These are phyloP conservation scores for Agrypnia vestita DNA, from an alignment of 1,140 invertebrate genomes.

Conservation along the genomic window DNA sequence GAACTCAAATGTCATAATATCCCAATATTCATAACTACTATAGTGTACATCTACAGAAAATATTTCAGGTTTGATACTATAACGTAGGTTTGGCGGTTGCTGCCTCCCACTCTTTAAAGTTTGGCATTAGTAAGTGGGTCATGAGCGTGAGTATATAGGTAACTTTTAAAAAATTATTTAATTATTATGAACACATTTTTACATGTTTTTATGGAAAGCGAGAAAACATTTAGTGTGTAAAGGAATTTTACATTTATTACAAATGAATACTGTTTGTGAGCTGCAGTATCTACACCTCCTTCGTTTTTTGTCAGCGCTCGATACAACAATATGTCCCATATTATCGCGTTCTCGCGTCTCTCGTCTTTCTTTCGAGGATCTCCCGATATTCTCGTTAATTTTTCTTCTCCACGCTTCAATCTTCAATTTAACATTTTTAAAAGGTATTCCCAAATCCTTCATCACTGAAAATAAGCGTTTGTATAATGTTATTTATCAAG, in stretches of 20 bases:
- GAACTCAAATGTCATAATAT: no score
- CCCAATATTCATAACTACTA: no score
- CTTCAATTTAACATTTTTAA: conserved; percentile 13
- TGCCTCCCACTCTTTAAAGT: no score
- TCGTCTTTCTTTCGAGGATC: not conserved
- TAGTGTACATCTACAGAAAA: no score
- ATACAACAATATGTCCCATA: conserved; percentile 12
- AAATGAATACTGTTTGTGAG: conserved; percentile 29
- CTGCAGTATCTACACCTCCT: conserved; percentile 7
- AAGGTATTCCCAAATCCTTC: not conserved
- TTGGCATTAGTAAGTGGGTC: no score
- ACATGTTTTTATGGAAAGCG: conserved; percentile 6
- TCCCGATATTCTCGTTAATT: conserved; percentile 26
- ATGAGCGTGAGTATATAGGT: no score
- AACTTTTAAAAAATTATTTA: no score
- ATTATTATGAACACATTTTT: not conserved
- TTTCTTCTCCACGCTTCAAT: conserved; percentile 32
- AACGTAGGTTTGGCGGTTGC: no score
- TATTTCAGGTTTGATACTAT: no score
- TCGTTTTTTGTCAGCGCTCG: conserved; percentile 17
- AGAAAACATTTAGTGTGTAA: conserved; percentile 29
- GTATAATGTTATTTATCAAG: no score
- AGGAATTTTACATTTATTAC: conserved; percentile 25
- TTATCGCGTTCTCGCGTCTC: conserved; percentile 3
- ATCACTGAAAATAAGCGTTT: not conserved